Evolutionary conservation across 1,140 invertebrate species (phyloP).

Genomic region (Drosophila nebulosa): DNA sequence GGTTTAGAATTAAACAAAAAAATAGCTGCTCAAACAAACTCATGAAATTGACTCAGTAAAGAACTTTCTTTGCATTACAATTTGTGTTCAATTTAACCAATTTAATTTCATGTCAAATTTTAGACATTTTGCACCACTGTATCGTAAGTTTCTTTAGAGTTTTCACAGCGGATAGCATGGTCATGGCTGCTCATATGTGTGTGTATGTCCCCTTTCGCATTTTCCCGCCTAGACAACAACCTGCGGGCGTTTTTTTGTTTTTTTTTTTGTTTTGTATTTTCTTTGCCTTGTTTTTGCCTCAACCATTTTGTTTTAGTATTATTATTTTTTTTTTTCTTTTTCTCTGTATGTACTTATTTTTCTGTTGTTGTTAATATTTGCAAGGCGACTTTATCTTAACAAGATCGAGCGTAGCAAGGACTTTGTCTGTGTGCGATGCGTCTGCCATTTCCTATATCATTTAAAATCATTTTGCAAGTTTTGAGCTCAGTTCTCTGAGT

Average conservation of each 20-base stretch:
- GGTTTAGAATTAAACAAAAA: neutral
- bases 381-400: slow-evolving; percentile 65
- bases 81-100: too few relatives aligned
- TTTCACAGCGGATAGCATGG: slow-evolving; percentile 5
- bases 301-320: slow-evolving; percentile 40
- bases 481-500: slow-evolving; percentile 49
- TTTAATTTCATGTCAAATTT: too few relatives aligned
- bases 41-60: too few relatives aligned
- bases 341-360: neutral
- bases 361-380: slow-evolving; percentile 52
- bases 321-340: slow-evolving; percentile 56
- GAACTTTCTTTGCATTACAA: too few relatives aligned
- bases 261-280: neutral
- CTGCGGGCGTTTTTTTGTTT: slow-evolving; percentile 23
- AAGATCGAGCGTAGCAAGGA: slow-evolving; percentile 42
- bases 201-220: slow-evolving; percentile 9
- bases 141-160: neutral
- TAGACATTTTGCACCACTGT: slow-evolving; percentile 6
- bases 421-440: slow-evolving; percentile 24
- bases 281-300: slow-evolving; percentile 16
- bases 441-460: slow-evolving; percentile 54
- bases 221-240: slow-evolving; percentile 48
- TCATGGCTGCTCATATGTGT: slow-evolving; percentile 50
- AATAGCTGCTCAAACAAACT: too few relatives aligned
- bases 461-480: slow-evolving; percentile 72